Percentiles rank a stretch among this genome's conserved stretches.
Conservation (phyloP, 2,113 vertebrate species). For the Nyctereutes procyonoides region DNA sequence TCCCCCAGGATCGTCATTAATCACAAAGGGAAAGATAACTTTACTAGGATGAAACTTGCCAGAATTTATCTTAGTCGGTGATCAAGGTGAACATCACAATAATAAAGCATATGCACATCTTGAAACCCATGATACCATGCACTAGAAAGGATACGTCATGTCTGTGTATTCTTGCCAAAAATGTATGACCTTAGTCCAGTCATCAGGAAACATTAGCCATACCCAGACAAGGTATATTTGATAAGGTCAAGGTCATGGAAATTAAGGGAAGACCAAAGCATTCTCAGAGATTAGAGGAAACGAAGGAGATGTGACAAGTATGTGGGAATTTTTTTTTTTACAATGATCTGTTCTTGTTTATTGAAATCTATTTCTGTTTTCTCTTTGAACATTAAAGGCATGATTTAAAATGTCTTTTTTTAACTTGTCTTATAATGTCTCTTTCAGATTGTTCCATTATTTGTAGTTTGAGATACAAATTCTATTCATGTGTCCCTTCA, state of each 20-base stretch:
- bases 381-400: constrained; percentile 30
- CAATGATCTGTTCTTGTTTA: background rate
- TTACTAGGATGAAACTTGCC: background rate
- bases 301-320: background rate
- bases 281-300: background rate
- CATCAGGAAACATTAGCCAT: background rate
- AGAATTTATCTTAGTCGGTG: background rate
- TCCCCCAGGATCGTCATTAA: background rate
- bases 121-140: background rate
- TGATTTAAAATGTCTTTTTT: background rate
- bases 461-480: background rate
- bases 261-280: background rate
- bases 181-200: background rate
- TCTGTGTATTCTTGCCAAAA: background rate
- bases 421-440: background rate
- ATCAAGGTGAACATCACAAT: background rate
- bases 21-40: background rate
- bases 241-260: background rate
- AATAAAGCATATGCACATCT: background rate
- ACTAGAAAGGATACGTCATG: background rate
- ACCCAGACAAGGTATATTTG: background rate
- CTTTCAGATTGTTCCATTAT: constrained; percentile 1
- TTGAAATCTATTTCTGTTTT: background rate
- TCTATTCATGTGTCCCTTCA: background rate
- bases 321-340: background rate